Conservation (phyloP, 2,888 invertebrate genomes). For the Thymelicus lineola region DNA sequence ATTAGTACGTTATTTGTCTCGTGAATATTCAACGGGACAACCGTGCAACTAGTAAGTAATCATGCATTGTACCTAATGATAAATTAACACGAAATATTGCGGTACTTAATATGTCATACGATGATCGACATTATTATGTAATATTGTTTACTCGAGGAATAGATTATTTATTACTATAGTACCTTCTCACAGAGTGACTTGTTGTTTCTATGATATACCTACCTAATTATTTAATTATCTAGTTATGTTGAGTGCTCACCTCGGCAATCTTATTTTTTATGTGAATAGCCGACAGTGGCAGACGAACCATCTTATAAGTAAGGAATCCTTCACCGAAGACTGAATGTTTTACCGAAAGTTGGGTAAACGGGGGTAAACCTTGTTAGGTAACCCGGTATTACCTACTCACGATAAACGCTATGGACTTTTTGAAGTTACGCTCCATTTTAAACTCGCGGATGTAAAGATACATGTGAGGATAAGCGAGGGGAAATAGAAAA, state of each 20-base stretch:
- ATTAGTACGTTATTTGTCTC: slow-evolving; percentile 15
- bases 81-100: slow-evolving; percentile 9
- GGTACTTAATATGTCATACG: too few species aligned
- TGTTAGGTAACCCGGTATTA: too few species aligned
- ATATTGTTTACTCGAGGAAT: slow-evolving; percentile 3
- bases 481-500: too few species aligned
- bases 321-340: not conserved
- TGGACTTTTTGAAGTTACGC: too few species aligned
- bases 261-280: not conserved
- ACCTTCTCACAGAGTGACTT: not conserved
- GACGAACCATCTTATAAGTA: too few species aligned
- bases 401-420: too few species aligned
- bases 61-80: not conserved
- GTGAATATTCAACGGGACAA: slow-evolving; percentile 15
- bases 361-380: too few species aligned
- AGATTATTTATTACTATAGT: not conserved
- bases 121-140: too few species aligned
- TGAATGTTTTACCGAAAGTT: not conserved
- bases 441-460: too few species aligned
- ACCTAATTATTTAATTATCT: not conserved
- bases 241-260: not conserved
- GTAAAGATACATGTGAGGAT: too few species aligned
- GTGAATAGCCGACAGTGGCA: too few species aligned
- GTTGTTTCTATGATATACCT: not conserved
- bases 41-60: not conserved